Percentiles rank a stretch among this genome's conserved stretches.
Conservation (phyloP, 2,888 invertebrate species). For the Phengaris arion region DNA sequence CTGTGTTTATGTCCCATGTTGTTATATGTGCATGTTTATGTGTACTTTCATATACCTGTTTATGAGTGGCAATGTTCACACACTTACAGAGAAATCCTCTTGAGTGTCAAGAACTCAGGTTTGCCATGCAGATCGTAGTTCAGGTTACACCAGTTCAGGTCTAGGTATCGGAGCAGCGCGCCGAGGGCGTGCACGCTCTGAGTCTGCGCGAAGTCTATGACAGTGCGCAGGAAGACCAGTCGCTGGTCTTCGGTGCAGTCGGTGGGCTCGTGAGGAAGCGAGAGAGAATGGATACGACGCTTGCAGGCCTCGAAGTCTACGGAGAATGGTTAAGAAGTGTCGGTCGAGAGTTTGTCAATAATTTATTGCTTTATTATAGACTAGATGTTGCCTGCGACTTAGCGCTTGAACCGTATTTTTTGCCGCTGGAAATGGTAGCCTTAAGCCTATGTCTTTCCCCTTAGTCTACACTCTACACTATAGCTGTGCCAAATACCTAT, state of each 20-base stretch:
- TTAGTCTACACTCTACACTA: too few species aligned
- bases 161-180: constrained; percentile 84
- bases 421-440: too few species aligned
- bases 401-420: too few species aligned
- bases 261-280: constrained; percentile 76
- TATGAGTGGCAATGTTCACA: constrained; percentile 32
- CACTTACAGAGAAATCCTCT: constrained; percentile 81
- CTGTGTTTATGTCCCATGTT: too few species aligned
- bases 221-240: constrained; percentile 79
- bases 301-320: constrained; percentile 80
- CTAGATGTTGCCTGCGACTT: too few species aligned
- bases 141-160: constrained; percentile 81
- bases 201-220: constrained; percentile 81
- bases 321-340: too few species aligned
- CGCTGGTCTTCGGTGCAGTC: constrained; percentile 77
- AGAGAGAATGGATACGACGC: constrained; percentile 73
- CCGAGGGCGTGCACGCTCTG: constrained; percentile 85
- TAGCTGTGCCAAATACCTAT: too few species aligned
- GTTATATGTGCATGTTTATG: too few species aligned
- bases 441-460: too few species aligned
- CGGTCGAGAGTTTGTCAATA: too few species aligned
- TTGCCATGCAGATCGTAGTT: constrained; percentile 70
- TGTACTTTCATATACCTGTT: too few species aligned
- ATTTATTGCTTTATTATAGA: too few species aligned
- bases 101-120: constrained; percentile 76